Evolutionary conservation across 2,113 vertebrate genomes (phyloP), one percentile per base, ranked within the genome.

Genomic region (Prionailurus bengalensis): DNA sequence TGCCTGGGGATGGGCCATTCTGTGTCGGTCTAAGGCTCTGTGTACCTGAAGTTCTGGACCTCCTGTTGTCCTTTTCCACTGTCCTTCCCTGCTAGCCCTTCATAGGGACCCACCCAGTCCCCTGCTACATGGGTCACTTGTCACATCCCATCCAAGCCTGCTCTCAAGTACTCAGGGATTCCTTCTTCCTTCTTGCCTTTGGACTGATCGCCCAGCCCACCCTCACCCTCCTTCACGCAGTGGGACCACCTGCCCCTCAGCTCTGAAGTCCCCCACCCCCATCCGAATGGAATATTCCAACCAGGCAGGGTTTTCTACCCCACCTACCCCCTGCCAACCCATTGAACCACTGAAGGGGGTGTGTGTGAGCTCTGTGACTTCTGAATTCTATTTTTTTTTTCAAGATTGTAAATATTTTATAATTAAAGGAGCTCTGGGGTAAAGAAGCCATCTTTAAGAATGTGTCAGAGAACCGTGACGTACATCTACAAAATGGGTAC

Each of bases 391-490:
- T 29, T 55, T 76, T 90, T 76, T 90, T 88, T 74, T 58, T 19
- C 66, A 29, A 19, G n/a, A 89, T 25, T 79, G 48, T 87, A 36
- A 63, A 55, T 70, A 48, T 95, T 96, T 93, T 76, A 68, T 83
- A 95, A 98, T 97, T 96, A 97, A 97, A 98, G 70, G 42, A 48
- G 42, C 31, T 79, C 63, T 63, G 55, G 19, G n/a, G 42, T 61
- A 33, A 88, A 71, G 48, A 63, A 53, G 48, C 68, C 68, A 65
- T 25, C 42, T 66, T 63, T 85, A 39, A 84, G 42, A 91, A 53
- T 23, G 53, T 97, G 80, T 76, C 63, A 61, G 81, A 48, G 70
- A 76, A 74, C 25, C 65, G 10, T 25, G 14, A 29, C 2, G 3
- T 21, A 5, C 1, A 9, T 27, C 55, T 84, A 80, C 51, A 48